A percentile compares a stretch with the other conserved stretches of the same genome.
Conservation (phyloP, 2,888 invertebrate genomes). For the Exocentrus adspersus region DNA sequence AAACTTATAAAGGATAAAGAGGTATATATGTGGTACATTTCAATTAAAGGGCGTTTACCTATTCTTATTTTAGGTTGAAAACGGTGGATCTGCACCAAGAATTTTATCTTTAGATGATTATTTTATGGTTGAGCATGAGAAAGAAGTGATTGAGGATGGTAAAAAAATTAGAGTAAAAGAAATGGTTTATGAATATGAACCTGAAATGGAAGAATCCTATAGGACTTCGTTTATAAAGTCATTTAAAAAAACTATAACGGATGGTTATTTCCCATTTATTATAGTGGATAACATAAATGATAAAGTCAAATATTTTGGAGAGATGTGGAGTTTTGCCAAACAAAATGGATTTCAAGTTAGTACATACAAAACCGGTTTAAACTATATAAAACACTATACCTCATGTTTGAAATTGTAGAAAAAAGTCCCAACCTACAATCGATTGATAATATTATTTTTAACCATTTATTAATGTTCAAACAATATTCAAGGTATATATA, state of each 20-base stretch:
- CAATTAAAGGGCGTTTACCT: background rate
- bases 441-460: no score
- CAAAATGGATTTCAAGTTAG: conserved; percentile 85
- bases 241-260: conserved; percentile 89
- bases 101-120: conserved; percentile 96
- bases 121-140: conserved; percentile 88
- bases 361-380: conserved; percentile 25
- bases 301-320: conserved; percentile 81
- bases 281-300: conserved; percentile 93
- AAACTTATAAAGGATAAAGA: conserved; percentile 86
- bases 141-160: conserved; percentile 76
- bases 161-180: conserved; percentile 76
- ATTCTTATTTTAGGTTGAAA: conserved; percentile 71
- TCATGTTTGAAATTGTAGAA: no score
- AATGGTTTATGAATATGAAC: conserved; percentile 90
- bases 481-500: conserved; percentile 80
- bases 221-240: conserved; percentile 84
- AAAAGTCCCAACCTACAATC: no score
- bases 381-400: no score
- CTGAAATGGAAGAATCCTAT: conserved; percentile 83
- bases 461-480: no score
- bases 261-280: conserved; percentile 91
- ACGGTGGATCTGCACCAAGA: conserved; percentile 88
- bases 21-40: conserved; percentile 63
- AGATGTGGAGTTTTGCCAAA: conserved; percentile 89